Evolutionary conservation across 1,140 invertebrate species (phyloP).

Genomic region (Drosophila baimaii): DNA sequence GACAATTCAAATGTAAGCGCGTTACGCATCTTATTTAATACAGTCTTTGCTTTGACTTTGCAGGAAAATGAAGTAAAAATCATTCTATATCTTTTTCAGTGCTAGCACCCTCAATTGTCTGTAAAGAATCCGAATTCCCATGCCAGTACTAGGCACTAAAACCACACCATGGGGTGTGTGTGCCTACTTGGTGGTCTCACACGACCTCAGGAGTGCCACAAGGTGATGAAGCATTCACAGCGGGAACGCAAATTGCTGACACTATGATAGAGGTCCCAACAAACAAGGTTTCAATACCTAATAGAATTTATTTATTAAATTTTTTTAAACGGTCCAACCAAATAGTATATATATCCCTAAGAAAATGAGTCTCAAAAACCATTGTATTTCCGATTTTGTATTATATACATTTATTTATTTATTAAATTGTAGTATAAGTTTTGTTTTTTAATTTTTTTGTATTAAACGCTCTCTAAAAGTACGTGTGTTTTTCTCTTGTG

Average conservation of each 20-base stretch:
- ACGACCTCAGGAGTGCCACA: neutral
- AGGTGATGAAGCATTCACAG: constrained; percentile 4
- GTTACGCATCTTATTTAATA: too few relatives aligned
- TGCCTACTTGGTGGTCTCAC: constrained; percentile 13
- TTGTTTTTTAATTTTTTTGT: constrained; percentile 45
- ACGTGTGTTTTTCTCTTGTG: constrained; percentile 28
- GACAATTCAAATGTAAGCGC: too few relatives aligned
- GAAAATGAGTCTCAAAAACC: neutral
- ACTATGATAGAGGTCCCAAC: neutral
- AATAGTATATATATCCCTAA: neutral
- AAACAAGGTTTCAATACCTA: constrained; percentile 6
- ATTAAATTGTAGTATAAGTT: constrained; percentile 60
- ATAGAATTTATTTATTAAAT: neutral
- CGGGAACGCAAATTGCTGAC: neutral
- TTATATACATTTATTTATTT: constrained; percentile 73
- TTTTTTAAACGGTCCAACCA: neutral
- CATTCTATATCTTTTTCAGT: neutral
- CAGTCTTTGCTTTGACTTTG: too few relatives aligned
- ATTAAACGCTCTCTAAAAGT: constrained; percentile 50
- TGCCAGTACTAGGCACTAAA: neutral
- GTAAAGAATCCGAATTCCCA: neutral
- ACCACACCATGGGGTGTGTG: constrained; percentile 7
- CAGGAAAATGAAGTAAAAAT: neutral
- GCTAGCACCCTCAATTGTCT: neutral
- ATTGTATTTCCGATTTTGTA: constrained; percentile 33